phyloP scores from a whole-genome alignment of 2,797 vertebrate genomes.

The Sebastes hubbsi region DNA sequence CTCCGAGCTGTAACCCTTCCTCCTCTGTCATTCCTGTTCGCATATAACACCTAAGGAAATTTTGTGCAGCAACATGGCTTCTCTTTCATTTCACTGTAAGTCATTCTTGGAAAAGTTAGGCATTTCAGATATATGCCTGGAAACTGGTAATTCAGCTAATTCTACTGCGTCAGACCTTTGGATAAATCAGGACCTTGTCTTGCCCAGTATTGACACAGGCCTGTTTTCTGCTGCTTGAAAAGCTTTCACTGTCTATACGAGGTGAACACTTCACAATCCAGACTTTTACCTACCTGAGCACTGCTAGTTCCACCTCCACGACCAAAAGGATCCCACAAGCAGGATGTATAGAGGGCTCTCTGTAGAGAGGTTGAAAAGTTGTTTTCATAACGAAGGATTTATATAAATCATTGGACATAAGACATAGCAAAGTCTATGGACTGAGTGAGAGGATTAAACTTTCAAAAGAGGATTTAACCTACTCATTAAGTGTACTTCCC shows the following conservation, averaged over 20 bases:
- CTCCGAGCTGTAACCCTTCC: background rate
- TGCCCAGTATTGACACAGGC: conserved; percentile 63
- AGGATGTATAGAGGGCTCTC: conserved; percentile 55
- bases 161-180: conserved; percentile 33
- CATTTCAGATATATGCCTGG: conserved; percentile 42
- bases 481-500: background rate
- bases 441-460: background rate
- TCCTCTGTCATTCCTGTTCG: background rate
- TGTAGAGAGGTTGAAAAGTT: conserved; percentile 31
- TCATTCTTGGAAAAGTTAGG: conserved; percentile 25
- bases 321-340: conserved; percentile 48
- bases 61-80: background rate
- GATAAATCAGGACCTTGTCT: conserved; percentile 70
- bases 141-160: conserved; percentile 49
- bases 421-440: background rate
- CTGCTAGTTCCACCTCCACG: conserved; percentile 32
- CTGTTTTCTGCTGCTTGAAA: conserved; percentile 64
- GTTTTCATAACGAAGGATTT: conserved; percentile 37
- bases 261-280: conserved; percentile 52
- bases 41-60: background rate
- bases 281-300: conserved; percentile 50
- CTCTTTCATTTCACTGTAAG: conserved; percentile 42
- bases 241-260: conserved; percentile 53
- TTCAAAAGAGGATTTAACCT: background rate
- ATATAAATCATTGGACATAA: conserved; percentile 6